phyloP scores from a whole-genome alignment of 2,113 vertebrate species.

The Daphoenositta chrysoptera region DNA sequence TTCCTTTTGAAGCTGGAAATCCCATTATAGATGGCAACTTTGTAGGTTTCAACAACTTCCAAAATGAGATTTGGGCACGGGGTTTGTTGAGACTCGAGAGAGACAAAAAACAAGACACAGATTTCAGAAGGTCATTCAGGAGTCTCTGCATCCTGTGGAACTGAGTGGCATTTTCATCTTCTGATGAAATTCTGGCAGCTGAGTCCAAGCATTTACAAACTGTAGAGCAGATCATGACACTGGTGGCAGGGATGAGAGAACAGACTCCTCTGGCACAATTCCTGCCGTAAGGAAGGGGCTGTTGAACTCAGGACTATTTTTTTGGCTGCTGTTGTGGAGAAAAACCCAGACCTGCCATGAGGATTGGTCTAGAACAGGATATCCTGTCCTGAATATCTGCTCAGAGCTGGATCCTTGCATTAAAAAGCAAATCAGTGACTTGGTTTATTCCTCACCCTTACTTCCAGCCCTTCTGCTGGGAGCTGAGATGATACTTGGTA shows the following conservation, averaged over 20 bases:
- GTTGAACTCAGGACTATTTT: neutral
- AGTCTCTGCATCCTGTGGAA: neutral
- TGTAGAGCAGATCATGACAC: neutral
- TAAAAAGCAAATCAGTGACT: neutral
- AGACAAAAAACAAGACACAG: neutral
- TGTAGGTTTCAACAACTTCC: neutral
- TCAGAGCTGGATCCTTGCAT: neutral
- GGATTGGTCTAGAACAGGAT: neutral
- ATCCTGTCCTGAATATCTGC: neutral
- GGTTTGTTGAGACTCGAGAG: neutral
- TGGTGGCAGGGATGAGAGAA: neutral
- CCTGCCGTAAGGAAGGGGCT: neutral
- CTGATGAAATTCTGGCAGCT: too few species aligned
- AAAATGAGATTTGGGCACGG: neutral
- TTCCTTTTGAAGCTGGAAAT: neutral
- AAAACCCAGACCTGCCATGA: neutral
- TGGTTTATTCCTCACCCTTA: neutral
- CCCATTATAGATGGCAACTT: neutral
- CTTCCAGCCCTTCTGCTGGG: neutral
- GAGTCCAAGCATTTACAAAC: neutral
- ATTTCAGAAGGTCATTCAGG: neutral
- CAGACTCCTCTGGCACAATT: neutral
- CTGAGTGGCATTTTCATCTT: neutral
- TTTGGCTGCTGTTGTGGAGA: neutral
- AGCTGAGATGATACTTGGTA: neutral